Percentiles rank a stretch among this genome's conserved stretches.
These are phyloP conservation scores for Morinoia aosen DNA, from an alignment of 2,888 invertebrate species.

Conservation along the genomic window DNA sequence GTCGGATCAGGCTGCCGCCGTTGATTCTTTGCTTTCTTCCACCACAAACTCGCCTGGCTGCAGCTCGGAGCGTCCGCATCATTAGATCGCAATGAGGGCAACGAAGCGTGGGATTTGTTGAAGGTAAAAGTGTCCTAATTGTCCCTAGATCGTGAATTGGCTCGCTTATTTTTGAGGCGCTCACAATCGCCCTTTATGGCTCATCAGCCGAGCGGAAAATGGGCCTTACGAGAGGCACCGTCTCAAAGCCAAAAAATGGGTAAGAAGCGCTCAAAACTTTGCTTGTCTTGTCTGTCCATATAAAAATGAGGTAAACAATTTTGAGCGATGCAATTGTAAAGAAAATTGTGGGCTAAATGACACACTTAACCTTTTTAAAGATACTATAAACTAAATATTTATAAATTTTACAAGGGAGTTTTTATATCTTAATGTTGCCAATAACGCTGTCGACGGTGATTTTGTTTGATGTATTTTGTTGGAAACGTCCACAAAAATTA, in stretches of 20 bases:
- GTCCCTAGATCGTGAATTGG: background rate
- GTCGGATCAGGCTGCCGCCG: background rate
- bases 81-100: background rate
- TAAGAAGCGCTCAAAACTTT: background rate
- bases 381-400: background rate
- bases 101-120: conserved; percentile 30
- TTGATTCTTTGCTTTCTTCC: background rate
- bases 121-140: conserved; percentile 9
- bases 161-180: background rate
- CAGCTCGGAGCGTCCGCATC: background rate
- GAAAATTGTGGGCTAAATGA: background rate
- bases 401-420: background rate
- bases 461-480: too few species aligned
- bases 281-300: background rate
- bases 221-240: background rate
- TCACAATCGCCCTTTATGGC: background rate
- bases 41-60: background rate
- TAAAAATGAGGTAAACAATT: background rate
- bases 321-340: background rate
- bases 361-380: background rate
- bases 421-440: too few species aligned
- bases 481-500: too few species aligned
- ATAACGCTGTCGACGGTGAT: too few species aligned
- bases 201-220: conserved; percentile 18
- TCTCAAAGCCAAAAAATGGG: background rate